Evolutionary conservation across 1,140 invertebrate species (phyloP), one percentile per base, ranked within the genome.

Genomic region (Ctenoplectra terminalis): DNA sequence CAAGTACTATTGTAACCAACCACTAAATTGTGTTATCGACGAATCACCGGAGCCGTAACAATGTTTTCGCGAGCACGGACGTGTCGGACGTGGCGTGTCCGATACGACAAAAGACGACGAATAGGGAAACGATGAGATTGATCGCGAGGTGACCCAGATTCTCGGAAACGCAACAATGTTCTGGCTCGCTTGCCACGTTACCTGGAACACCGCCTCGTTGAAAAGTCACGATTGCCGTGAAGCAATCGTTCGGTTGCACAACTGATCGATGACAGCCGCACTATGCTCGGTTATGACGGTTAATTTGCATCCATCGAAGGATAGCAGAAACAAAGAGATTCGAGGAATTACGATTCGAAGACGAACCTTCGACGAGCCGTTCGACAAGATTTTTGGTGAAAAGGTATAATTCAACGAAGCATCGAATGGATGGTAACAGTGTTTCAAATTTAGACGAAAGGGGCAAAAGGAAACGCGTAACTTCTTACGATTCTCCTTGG

Each of bases 161-260:
- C 61, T 8, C 37, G 11, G 43, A 60, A 64, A 72, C 60, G 69
- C 71, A 71, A 76, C 83, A 56, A 85, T 84, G 84, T 84, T 86
- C 64, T 48, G 77, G 83, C 67, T 85, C 40, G 79, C 70, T 70
- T 75, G 43, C 66, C 66, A 26, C 75, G 54, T 13, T 80, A 54
- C 77, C 72, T 76, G 77, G 78, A 72, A 76, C 83, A 76, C 56
- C 50, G 64, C 54, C 67, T 76, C 83, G 72, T 58, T n/a, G 40
- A 84, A 56, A 63, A 81, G 56, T 71, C 64, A 58, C n/a, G n/a
- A n/a, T n/a, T n/a, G n/a, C 31, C 64, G 69, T 84, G 83, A 74
- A 58, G 83, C 84, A 82, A 86, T 85, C 76, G 70, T 54, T 71
- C 73, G 60, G 67, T 86, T 86, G 82, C 56, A 76, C 82, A 83